Percentiles rank a stretch among this genome's conserved stretches.
phyloP scores from a whole-genome alignment of 2,888 invertebrate species.

The Stegana nigrithorax region DNA sequence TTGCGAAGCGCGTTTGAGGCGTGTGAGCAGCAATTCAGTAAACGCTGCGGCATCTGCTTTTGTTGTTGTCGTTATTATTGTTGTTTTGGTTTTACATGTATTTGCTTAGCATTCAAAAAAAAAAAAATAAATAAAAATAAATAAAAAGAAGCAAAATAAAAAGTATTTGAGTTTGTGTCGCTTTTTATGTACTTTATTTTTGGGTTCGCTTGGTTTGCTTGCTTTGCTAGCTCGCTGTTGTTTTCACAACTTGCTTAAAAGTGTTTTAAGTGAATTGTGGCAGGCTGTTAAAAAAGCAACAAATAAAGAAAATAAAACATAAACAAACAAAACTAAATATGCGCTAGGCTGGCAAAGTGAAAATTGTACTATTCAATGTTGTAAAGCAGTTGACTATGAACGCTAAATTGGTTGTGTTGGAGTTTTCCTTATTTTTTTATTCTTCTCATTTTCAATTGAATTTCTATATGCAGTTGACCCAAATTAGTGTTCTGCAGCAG shows the following conservation, averaged over 20 bases:
- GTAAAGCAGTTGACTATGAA: too few species aligned
- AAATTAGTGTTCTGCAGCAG: too few species aligned
- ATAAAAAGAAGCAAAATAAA: too few species aligned
- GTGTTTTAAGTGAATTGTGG: constrained; percentile 15
- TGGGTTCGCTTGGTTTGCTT: background rate
- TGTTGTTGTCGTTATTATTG: background rate
- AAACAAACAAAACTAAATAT: background rate
- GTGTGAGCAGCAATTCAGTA: background rate
- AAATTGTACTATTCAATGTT: too few species aligned
- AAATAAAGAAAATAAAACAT: background rate
- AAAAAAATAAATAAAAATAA: too few species aligned
- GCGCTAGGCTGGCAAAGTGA: too few species aligned
- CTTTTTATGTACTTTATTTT: background rate
- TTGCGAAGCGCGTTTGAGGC: background rate
- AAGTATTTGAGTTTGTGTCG: constrained; percentile 15
- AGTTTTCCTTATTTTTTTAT: too few species aligned
- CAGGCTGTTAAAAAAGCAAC: background rate
- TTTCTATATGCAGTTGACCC: too few species aligned
- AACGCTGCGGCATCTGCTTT: background rate
- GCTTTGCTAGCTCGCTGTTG: background rate
- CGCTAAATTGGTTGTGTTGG: too few species aligned
- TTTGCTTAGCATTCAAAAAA: too few species aligned
- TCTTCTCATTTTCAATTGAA: too few species aligned
- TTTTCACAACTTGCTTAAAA: constrained; percentile 17
- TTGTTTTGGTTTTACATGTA: too few species aligned